These are phyloP conservation scores for Antigone vipio DNA, from an alignment of 2,113 vertebrate species.

Conservation along the genomic window DNA sequence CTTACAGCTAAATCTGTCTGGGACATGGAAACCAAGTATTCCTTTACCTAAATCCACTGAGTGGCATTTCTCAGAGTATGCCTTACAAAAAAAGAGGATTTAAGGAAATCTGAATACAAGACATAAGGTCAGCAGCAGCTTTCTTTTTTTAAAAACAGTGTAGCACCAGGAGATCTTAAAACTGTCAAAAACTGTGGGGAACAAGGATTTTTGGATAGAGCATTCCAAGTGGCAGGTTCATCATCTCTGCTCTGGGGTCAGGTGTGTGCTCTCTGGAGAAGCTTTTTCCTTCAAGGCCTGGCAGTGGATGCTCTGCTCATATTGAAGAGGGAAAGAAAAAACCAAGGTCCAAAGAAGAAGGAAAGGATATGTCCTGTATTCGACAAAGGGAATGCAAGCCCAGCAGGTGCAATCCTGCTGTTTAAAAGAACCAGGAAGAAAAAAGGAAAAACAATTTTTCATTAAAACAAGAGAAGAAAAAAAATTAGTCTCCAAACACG, in stretches of 20 bases:
- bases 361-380: not conserved
- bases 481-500: not conserved
- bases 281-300: not conserved
- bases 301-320: constrained; percentile 4
- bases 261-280: not conserved
- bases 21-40: not conserved
- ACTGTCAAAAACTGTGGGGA: not conserved
- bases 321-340: not conserved
- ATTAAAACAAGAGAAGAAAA: not conserved
- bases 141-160: not conserved
- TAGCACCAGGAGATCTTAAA: not conserved
- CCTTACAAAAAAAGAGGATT: not conserved
- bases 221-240: constrained; percentile 24
- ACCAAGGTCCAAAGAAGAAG: not conserved
- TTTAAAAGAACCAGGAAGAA: not conserved
- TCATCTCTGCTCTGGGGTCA: constrained; percentile 12
- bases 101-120: not conserved
- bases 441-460: not conserved
- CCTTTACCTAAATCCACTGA: not conserved
- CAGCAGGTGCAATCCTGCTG: not conserved
- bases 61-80: not conserved
- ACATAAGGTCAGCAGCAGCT: not conserved
- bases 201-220: not conserved
- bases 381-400: not conserved
- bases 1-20: not conserved